A percentile compares a stretch with the other conserved stretches of the same genome.
Evolutionary conservation across 2,888 invertebrate species (phyloP).

Genomic region (Catocala nupta): DNA sequence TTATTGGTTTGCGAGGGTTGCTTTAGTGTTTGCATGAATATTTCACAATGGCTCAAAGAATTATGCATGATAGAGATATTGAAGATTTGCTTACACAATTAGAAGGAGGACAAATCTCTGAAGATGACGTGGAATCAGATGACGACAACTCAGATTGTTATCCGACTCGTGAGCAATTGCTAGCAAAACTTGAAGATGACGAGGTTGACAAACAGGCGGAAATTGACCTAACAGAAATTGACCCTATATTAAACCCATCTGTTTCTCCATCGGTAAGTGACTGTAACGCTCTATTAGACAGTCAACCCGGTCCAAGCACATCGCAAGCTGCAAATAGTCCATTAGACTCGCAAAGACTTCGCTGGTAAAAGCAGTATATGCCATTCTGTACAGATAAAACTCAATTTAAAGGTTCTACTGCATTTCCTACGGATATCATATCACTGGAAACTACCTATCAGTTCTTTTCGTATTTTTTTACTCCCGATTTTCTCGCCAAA

Average conservation of each 20-base stretch:
- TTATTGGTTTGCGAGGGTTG: too few species aligned
- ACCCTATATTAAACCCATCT: too few species aligned
- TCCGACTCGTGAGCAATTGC: conserved; percentile 13
- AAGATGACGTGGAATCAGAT: conserved; percentile 28
- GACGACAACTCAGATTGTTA: conserved; percentile 29
- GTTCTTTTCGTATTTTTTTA: not conserved
- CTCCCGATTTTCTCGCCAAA: not conserved
- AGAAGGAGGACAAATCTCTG: conserved; percentile 35
- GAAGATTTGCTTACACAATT: conserved; percentile 35
- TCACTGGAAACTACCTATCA: conserved; percentile 15
- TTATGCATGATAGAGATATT: conserved; percentile 34
- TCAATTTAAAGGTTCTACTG: conserved; percentile 13
- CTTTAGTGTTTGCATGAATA: too few species aligned
- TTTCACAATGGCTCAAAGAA: conserved; percentile 25
- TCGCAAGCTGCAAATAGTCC: conserved; percentile 12
- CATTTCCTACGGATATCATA: conserved; percentile 16
- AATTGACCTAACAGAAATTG: too few species aligned
- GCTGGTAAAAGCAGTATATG: conserved; percentile 30
- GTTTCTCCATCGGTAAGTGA: conserved; percentile 26
- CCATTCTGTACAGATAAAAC: conserved; percentile 18
- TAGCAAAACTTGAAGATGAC: too few species aligned
- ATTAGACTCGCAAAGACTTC: conserved; percentile 20
- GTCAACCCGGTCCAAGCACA: conserved; percentile 26
- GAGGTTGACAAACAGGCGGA: too few species aligned
- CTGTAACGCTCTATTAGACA: conserved; percentile 21